Evolutionary conservation across 2,113 vertebrate genomes (phyloP).

Genomic region (Oreochromis aureus): DNA sequence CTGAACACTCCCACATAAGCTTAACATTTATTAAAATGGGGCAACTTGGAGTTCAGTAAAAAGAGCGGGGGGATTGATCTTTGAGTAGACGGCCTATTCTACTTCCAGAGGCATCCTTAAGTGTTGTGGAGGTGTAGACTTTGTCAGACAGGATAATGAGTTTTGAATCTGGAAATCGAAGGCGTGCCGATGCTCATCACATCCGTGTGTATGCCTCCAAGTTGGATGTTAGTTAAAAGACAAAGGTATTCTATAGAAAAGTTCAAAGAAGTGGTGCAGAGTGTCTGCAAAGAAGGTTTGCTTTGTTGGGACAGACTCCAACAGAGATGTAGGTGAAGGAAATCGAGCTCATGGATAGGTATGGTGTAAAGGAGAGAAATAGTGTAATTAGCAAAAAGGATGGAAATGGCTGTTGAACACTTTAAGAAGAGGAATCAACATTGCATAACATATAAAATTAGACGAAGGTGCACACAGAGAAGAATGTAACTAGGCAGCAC

Average conservation of each 20-base stretch:
- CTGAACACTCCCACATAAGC: background rate
- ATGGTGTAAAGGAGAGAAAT: background rate
- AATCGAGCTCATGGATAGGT: background rate
- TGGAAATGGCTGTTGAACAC: background rate
- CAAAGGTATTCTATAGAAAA: background rate
- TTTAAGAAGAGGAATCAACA: background rate
- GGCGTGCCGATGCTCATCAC: background rate
- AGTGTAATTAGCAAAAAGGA: background rate
- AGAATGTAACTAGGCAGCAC: background rate
- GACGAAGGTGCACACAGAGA: background rate
- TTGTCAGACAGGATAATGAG: background rate
- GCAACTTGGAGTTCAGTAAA: background rate
- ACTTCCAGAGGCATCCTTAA: background rate
- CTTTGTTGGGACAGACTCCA: background rate
- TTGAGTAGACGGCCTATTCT: background rate
- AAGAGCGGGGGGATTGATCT: background rate
- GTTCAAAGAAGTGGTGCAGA: background rate
- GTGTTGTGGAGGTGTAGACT: background rate
- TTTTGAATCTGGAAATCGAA: background rate
- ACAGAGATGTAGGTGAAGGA: background rate
- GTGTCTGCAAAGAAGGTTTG: background rate
- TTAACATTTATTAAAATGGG: background rate
- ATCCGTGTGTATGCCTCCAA: background rate
- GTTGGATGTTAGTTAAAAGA: background rate
- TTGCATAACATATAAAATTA: background rate